Base-by-base conservation (phyloP, 2,888 invertebrate species). In the Drosophila paucipuncta region DNA sequence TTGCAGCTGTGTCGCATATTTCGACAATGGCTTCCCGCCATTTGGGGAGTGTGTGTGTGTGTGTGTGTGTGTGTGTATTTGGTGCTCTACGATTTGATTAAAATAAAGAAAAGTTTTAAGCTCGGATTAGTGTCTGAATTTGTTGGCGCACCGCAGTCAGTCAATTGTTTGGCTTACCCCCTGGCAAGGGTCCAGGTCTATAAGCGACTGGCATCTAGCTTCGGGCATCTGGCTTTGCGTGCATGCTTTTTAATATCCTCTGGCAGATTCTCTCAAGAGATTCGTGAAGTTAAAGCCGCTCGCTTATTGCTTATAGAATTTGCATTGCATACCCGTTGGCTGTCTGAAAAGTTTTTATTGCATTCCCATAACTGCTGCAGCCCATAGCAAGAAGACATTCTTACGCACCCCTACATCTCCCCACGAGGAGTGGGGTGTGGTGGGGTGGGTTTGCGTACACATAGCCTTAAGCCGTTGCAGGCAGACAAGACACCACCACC, bases 81-180 rank as follows among this genome's bases (percentile, higher is more conserved):
- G 25, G 52, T 54, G 33, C 63, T 41, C 39, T 76, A 66, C 81
- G 78, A 86, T 80, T 89, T 91, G 76, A 89, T 85, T 85, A 90
- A 83, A 91, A 89, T 87, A 89, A 89, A 91, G 90, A 80, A 78
- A 85, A 91, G 85, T 87, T 91, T 83, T 84, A 89, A 91, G 91
- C 87, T 69, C 62, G 83, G 91, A 91, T 91, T 92, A 91, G 90
- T 85, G 89, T 77, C 90, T 72, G 76, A 84, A 85, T 80, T 69
- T 78, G 74, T 76, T 73, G 70, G 57, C 68, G 41, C 50, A 35
- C 53, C 57, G 52, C 74, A 70, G 76, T 71, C 80, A 84, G 81
- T 82, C 78, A 76, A 82, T 82, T 85, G 72, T 85, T 82, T 66
- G 76, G 65, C 70, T 82, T 71, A 47, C 25, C 52, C 43, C 47